These are phyloP conservation scores for Nomada fucata DNA, from an alignment of 2,888 invertebrate genomes.

Conservation along the genomic window DNA sequence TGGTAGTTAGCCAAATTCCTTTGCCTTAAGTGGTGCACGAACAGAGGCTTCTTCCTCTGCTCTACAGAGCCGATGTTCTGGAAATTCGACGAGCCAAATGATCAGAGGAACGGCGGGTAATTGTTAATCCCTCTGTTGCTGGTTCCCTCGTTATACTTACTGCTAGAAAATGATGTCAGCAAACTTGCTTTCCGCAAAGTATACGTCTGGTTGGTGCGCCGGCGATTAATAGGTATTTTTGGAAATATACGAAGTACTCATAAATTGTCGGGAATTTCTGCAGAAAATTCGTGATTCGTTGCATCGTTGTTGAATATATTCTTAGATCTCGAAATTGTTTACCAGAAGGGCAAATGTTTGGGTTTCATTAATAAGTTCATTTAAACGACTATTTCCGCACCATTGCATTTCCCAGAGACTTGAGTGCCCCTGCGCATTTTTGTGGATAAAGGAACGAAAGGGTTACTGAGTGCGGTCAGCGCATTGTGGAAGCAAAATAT, in stretches of 20 bases:
- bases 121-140: background rate
- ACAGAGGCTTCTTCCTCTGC: background rate
- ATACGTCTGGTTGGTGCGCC: too few species aligned
- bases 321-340: too few species aligned
- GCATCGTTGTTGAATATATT: too few species aligned
- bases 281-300: too few species aligned
- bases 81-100: constrained; percentile 6
- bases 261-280: too few species aligned
- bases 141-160: background rate
- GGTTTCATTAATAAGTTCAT: too few species aligned
- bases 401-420: background rate
- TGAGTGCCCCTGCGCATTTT: background rate
- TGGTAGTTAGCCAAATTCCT: constrained; percentile 18
- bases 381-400: too few species aligned
- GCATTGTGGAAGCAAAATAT: background rate
- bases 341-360: too few species aligned
- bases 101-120: constrained; percentile 4
- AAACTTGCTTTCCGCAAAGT: too few species aligned
- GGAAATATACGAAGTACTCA: too few species aligned
- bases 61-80: background rate
- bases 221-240: too few species aligned
- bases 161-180: background rate
- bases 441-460: background rate
- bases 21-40: constrained; percentile 18
- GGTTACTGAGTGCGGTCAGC: background rate